A percentile compares a stretch with the other conserved stretches of the same genome.
Evolutionary conservation across 2,888 invertebrate genomes (phyloP).

Genomic region (Phengaris arion): DNA sequence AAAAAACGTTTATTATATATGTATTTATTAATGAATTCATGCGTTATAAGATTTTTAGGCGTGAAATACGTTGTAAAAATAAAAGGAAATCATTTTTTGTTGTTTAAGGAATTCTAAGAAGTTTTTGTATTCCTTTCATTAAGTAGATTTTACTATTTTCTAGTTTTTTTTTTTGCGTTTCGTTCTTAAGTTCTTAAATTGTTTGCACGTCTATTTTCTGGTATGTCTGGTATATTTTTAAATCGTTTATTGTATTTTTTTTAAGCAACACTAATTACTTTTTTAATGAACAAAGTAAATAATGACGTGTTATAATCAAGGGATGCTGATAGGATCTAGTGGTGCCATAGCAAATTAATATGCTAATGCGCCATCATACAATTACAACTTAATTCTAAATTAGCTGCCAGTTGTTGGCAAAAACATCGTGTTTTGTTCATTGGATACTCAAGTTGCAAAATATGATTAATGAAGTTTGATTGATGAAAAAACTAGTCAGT

Average conservation of each 20-base stretch:
- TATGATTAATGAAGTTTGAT: neutral
- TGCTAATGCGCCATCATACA: conserved; percentile 56
- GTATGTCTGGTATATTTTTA: too few species aligned
- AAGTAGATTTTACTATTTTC: too few species aligned
- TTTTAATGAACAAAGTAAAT: conserved; percentile 36
- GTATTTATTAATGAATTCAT: neutral
- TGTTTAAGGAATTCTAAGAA: neutral
- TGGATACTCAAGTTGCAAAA: neutral
- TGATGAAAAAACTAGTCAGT: neutral
- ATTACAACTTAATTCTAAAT: conserved; percentile 40
- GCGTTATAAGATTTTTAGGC: neutral
- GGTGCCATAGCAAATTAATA: conserved; percentile 58
- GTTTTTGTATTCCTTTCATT: too few species aligned
- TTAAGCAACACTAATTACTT: neutral
- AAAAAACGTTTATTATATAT: neutral
- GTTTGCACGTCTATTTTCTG: neutral
- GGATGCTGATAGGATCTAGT: conserved; percentile 59
- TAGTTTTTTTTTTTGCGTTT: neutral
- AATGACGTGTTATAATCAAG: conserved; percentile 60
- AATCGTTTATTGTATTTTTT: neutral
- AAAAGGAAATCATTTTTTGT: neutral
- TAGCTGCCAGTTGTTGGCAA: conserved; percentile 27
- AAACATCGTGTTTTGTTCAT: neutral
- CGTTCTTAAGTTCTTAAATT: too few species aligned
- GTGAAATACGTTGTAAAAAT: neutral